These are phyloP conservation scores for Gymnothorax javanicus DNA, from an alignment of 2,797 vertebrate species.

Conservation along the genomic window DNA sequence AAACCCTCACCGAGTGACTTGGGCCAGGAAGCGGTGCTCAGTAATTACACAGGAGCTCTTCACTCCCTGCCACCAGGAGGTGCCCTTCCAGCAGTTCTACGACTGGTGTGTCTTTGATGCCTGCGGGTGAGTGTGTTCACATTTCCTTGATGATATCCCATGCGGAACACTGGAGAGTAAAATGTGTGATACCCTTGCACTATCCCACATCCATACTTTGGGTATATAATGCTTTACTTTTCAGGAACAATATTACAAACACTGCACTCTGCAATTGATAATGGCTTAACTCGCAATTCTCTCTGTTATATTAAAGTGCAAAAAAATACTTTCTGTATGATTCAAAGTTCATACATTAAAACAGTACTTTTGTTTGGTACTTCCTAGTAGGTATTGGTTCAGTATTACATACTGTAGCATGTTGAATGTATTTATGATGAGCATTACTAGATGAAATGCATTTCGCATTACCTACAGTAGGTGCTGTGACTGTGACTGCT, in stretches of 20 bases:
- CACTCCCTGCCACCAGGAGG: conserved; percentile 73
- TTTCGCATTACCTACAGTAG: background rate
- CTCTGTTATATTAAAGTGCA: background rate
- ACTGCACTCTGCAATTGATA: background rate
- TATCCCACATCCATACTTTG: background rate
- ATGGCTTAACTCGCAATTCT: background rate
- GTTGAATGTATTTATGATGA: background rate
- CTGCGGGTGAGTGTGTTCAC: conserved; percentile 78
- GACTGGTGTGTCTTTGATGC: conserved; percentile 89
- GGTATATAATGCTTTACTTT: background rate
- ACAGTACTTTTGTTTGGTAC: background rate
- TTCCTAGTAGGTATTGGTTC: background rate
- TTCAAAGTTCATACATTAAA: background rate
- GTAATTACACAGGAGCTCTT: conserved; percentile 78
- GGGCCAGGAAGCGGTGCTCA: conserved; percentile 81
- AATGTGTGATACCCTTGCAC: background rate
- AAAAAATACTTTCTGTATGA: background rate
- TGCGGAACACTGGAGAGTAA: background rate
- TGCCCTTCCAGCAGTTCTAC: conserved; percentile 83
- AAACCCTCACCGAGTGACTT: conserved; percentile 75
- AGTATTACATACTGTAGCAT: background rate
- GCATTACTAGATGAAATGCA: background rate
- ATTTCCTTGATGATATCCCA: background rate
- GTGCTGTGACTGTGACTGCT: background rate
- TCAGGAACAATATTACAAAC: background rate